These are phyloP conservation scores for Samia ricini DNA, from an alignment of 1,140 invertebrate genomes.

Conservation along the genomic window DNA sequence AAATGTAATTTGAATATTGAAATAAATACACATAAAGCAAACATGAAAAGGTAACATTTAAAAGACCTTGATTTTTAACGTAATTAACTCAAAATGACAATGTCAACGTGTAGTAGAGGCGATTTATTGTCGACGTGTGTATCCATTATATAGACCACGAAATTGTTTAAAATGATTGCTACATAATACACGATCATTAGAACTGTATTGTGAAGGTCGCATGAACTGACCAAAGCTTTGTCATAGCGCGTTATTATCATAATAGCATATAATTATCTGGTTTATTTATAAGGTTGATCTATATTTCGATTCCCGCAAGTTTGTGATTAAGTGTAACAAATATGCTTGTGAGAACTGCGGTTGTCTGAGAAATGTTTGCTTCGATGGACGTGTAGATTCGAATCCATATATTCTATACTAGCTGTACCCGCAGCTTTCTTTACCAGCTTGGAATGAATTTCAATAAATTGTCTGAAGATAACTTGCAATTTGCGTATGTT, in stretches of 20 bases:
- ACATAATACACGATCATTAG: constrained; percentile 1
- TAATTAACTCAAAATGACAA: neutral
- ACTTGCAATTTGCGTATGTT: no score
- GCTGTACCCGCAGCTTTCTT: no score
- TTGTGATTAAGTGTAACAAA: neutral
- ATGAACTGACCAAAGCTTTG: constrained; percentile 6
- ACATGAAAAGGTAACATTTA: neutral
- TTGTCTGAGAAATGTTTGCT: neutral
- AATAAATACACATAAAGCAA: neutral
- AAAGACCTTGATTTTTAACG: constrained; percentile 1
- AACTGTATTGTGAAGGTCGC: constrained; percentile 4
- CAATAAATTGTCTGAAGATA: no score
- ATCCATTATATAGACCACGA: constrained; percentile 6
- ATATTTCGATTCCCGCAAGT: constrained; percentile 8
- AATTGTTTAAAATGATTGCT: constrained; percentile 5
- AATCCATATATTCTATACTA: no score
- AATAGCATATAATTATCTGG: constrained; percentile 1
- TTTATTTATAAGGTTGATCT: constrained; percentile 3
- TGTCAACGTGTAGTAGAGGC: neutral
- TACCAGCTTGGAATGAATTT: no score
- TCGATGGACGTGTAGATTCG: no score
- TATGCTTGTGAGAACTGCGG: neutral
- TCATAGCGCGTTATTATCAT: constrained; percentile 7
- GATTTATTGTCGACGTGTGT: neutral
- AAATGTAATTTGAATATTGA: neutral